Percentiles rank a stretch among this genome's conserved stretches.
Conservation (phyloP, 1,140 invertebrate species). For the Halesus radiatus region DNA sequence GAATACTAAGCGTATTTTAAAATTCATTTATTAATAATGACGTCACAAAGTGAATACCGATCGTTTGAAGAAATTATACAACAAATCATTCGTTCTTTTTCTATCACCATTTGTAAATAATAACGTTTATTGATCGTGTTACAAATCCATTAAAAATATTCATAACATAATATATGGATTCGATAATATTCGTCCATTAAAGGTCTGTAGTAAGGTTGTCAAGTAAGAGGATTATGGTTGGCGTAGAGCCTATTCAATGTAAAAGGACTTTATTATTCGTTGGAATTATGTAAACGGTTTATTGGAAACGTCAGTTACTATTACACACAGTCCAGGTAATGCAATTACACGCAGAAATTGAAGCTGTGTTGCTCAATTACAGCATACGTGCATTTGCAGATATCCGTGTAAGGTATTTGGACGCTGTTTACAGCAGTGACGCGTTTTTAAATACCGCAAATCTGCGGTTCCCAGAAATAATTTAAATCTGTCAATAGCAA, state of each 20-base stretch:
- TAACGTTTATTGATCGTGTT: neutral
- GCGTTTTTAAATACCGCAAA: no score
- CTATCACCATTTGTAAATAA: no score
- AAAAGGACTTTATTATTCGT: neutral
- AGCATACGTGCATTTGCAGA: neutral
- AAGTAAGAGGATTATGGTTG: neutral
- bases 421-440: no score
- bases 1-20: no score
- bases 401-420: no score
- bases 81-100: no score
- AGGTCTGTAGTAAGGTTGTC: neutral
- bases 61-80: no score
- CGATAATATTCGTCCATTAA: neutral
- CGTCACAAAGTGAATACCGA: no score
- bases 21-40: no score
- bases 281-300: neutral
- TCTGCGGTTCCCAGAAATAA: no score
- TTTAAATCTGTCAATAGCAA: neutral
- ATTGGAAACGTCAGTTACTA: neutral
- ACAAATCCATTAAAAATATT: neutral
- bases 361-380: neutral
- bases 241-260: neutral
- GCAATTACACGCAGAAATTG: constrained; percentile 32
- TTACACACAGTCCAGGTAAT: neutral
- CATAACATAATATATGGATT: neutral